phyloP scores from a whole-genome alignment of 2,113 vertebrate genomes.

The Morone chrysops region DNA sequence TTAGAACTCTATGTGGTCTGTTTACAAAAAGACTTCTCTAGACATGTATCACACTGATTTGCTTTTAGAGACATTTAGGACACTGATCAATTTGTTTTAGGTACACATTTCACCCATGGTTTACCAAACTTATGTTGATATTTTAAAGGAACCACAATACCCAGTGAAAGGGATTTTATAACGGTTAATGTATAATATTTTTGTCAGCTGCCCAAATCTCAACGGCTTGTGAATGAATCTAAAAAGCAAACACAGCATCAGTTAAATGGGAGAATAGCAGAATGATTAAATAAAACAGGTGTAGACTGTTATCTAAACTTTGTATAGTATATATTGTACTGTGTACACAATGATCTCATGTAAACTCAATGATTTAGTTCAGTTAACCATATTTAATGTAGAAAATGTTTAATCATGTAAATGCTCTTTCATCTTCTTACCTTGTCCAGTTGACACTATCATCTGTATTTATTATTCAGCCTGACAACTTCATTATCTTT shows the following conservation, averaged over 20 bases:
- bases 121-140: conserved; percentile 28
- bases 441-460: conserved; percentile 24
- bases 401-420: conserved; percentile 18
- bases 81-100: conserved; percentile 15
- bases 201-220: conserved; percentile 27
- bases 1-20: conserved; percentile 9
- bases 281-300: conserved; percentile 32
- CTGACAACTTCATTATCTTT: conserved; percentile 16
- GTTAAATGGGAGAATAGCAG: conserved; percentile 12
- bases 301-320: conserved; percentile 25
- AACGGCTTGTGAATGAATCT: background rate
- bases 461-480: conserved; percentile 54
- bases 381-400: conserved; percentile 34
- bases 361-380: conserved; percentile 45
- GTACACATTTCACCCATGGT: conserved; percentile 22
- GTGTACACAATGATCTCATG: conserved; percentile 39
- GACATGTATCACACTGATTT: background rate
- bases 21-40: conserved; percentile 33
- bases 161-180: conserved; percentile 81
- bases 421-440: background rate
- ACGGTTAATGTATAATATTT: conserved; percentile 34
- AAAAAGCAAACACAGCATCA: background rate
- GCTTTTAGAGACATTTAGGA: conserved; percentile 12
- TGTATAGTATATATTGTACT: conserved; percentile 31
- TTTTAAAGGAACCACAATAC: conserved; percentile 57